Conservation (phyloP, 2,888 invertebrate species). For the Hydrotaea cyrtoneurina region DNA sequence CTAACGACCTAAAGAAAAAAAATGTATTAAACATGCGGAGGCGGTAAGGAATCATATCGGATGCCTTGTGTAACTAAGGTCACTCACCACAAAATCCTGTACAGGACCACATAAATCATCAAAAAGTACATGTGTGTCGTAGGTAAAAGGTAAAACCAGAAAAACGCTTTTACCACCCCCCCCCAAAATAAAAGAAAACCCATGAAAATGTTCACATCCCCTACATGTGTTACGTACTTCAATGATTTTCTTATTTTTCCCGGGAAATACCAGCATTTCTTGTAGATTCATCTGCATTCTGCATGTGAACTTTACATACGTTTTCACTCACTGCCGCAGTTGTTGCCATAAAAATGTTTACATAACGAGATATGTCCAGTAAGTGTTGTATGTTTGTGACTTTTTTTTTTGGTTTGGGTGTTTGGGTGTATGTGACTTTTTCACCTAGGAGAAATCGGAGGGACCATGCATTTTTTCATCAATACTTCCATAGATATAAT, state of each 20-base stretch:
- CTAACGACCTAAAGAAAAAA: slow-evolving; percentile 1
- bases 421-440: background rate
- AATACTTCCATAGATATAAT: no score
- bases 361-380: slow-evolving; percentile 1
- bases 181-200: no score
- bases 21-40: background rate
- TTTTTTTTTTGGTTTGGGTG: background rate
- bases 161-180: background rate
- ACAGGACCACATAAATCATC: slow-evolving; percentile 4
- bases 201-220: background rate
- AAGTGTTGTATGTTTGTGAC: background rate
- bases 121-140: background rate
- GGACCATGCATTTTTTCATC: no score
- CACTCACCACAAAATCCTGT: background rate
- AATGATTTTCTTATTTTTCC: background rate
- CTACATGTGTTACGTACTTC: background rate
- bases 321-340: background rate
- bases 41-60: no score
- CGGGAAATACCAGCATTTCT: background rate
- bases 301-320: background rate
- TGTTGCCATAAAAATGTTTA: slow-evolving; percentile 13
- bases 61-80: background rate
- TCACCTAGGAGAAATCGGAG: no score
- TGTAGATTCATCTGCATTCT: no score
- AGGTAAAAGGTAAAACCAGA: background rate